Evolutionary conservation across 2,888 invertebrate genomes (phyloP).

Genomic region (Tenthredo mesomela): DNA sequence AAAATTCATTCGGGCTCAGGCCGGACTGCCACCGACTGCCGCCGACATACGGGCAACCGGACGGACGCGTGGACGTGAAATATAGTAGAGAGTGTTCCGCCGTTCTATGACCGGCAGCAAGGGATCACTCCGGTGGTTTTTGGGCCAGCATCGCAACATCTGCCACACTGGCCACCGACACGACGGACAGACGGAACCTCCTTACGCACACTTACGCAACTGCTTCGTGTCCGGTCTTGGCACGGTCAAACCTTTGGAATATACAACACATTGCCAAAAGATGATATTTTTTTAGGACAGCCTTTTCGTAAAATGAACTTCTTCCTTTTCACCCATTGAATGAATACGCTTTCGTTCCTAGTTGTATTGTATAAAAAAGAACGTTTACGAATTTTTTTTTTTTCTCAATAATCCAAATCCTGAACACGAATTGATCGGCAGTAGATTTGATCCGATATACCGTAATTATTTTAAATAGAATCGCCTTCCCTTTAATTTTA

Average conservation of each 20-base stretch:
- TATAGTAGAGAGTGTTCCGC: slow-evolving; percentile 59
- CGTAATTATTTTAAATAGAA: slow-evolving; percentile 37
- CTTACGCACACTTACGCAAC: slow-evolving; percentile 70
- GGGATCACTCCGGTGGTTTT: slow-evolving; percentile 57
- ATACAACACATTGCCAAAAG: not conserved
- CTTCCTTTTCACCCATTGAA: not conserved
- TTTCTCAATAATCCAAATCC: not conserved
- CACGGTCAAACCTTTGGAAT: slow-evolving; percentile 28
- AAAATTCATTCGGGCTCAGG: slow-evolving; percentile 43
- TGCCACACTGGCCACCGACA: slow-evolving; percentile 68
- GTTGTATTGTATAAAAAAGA: not conserved
- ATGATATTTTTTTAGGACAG: slow-evolving; percentile 33
- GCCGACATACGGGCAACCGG: slow-evolving; percentile 45
- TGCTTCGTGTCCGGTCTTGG: slow-evolving; percentile 61
- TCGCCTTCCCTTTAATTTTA: slow-evolving; percentile 41
- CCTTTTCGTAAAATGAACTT: not conserved
- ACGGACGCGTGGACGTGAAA: slow-evolving; percentile 62
- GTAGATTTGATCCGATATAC: not conserved
- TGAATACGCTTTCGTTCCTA: not conserved
- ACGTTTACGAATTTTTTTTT: not conserved
- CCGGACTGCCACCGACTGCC: slow-evolving; percentile 47
- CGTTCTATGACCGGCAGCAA: slow-evolving; percentile 37
- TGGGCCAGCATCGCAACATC: slow-evolving; percentile 70
- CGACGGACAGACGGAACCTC: slow-evolving; percentile 61
- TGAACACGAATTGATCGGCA: not conserved